Percentiles rank a stretch among this genome's conserved stretches.
These are phyloP conservation scores for Acipenser oxyrinchus DNA, from an alignment of 2,797 vertebrate species.

Conservation along the genomic window DNA sequence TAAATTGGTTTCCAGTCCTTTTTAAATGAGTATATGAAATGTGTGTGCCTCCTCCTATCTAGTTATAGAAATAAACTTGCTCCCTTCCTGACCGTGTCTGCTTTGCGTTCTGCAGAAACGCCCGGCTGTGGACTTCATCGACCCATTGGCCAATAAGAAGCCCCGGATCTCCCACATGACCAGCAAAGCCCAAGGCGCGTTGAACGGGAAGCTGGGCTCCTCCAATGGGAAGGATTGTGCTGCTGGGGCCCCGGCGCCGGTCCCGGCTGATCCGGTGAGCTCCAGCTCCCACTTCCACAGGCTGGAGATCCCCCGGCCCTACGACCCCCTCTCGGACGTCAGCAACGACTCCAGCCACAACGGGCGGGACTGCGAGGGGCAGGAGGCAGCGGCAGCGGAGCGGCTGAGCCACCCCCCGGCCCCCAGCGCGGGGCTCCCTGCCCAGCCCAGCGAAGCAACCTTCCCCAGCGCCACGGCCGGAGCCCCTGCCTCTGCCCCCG, in stretches of 20 bases:
- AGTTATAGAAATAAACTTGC: neutral
- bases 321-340: constrained; percentile 80
- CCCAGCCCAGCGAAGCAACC: constrained; percentile 12
- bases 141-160: constrained; percentile 85
- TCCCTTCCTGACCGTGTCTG: constrained; percentile 11
- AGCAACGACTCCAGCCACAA: constrained; percentile 83
- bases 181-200: constrained; percentile 62
- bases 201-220: constrained; percentile 75
- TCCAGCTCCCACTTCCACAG: constrained; percentile 56
- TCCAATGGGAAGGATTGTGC: constrained; percentile 65
- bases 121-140: constrained; percentile 77
- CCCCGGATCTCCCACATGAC: constrained; percentile 83
- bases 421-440: constrained; percentile 20
- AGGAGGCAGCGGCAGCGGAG: constrained; percentile 56
- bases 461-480: constrained; percentile 25
- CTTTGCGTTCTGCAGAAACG: constrained; percentile 67
- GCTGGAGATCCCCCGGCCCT: constrained; percentile 70
- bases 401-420: constrained; percentile 56
- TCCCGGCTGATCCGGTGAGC: constrained; percentile 32
- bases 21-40: neutral
- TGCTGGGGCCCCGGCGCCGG: constrained; percentile 22
- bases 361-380: constrained; percentile 70
- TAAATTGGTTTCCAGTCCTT: neutral
- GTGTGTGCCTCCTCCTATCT: neutral
- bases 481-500: neutral